These are phyloP conservation scores for Diabrotica balteata DNA, from an alignment of 2,888 invertebrate genomes.

Conservation along the genomic window DNA sequence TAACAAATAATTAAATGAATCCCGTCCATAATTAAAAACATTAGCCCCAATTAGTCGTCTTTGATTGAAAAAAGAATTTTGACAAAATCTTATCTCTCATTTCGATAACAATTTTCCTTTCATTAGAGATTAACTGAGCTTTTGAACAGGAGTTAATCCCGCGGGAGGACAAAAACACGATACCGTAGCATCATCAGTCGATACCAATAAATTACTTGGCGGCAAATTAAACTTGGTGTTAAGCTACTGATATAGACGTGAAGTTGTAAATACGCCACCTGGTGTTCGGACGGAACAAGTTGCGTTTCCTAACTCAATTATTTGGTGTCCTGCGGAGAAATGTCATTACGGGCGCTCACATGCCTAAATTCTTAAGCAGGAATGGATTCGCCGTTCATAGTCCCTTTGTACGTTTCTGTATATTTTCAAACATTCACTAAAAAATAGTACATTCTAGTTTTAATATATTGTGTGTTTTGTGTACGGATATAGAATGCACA, in stretches of 20 bases:
- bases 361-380: constrained; percentile 22
- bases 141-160: constrained; percentile 12
- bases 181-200: constrained; percentile 19
- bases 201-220: constrained; percentile 28
- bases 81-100: constrained; percentile 4
- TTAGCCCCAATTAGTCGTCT: constrained; percentile 3
- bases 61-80: constrained; percentile 9
- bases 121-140: constrained; percentile 16
- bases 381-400: neutral
- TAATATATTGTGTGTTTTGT: no score
- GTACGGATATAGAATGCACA: no score
- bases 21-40: neutral
- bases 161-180: constrained; percentile 13
- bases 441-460: no score
- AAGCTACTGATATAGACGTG: constrained; percentile 28
- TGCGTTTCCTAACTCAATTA: constrained; percentile 57
- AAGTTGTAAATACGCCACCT: constrained; percentile 50
- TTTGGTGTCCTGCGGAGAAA: constrained; percentile 55
- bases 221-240: constrained; percentile 29
- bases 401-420: neutral
- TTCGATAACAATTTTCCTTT: constrained; percentile 7
- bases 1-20: no score
- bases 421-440: no score
- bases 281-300: constrained; percentile 56
- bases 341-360: constrained; percentile 49